These are phyloP conservation scores for Apamea epomidion DNA, from an alignment of 2,888 invertebrate genomes.

Conservation along the genomic window DNA sequence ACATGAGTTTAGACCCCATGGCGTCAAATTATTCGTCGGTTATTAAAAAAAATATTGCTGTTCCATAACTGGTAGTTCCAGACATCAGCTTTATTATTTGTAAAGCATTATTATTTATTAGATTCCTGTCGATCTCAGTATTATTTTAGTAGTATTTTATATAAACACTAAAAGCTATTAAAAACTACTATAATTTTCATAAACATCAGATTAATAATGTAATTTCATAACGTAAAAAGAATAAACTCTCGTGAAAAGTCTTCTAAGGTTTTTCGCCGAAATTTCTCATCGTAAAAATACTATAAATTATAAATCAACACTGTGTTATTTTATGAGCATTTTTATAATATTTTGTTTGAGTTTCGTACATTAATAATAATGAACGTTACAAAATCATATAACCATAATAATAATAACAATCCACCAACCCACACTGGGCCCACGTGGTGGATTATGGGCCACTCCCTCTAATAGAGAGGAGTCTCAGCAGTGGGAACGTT, in stretches of 20 bases:
- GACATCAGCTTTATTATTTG: no score
- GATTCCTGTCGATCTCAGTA: no score
- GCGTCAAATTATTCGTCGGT: no score
- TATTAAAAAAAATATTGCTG: no score
- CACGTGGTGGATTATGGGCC: background rate
- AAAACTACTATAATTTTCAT: conserved; percentile 16
- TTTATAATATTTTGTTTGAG: conserved; percentile 48
- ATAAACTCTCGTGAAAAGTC: conserved; percentile 9
- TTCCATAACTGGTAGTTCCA: no score
- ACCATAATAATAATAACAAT: background rate
- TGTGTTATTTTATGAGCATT: conserved; percentile 47
- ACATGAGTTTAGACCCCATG: no score
- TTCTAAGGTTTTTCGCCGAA: conserved; percentile 23
- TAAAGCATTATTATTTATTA: no score
- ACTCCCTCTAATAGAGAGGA: background rate
- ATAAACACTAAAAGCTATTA: background rate
- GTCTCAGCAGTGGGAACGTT: background rate
- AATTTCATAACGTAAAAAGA: conserved; percentile 10
- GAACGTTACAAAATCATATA: background rate
- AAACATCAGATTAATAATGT: conserved; percentile 36
- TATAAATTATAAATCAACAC: conserved; percentile 47
- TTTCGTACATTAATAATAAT: conserved; percentile 38
- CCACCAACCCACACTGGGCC: background rate
- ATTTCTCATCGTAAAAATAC: conserved; percentile 40
- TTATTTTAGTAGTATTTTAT: background rate